Conservation (phyloP, 2,113 vertebrate species). For the Numida meleagris region DNA sequence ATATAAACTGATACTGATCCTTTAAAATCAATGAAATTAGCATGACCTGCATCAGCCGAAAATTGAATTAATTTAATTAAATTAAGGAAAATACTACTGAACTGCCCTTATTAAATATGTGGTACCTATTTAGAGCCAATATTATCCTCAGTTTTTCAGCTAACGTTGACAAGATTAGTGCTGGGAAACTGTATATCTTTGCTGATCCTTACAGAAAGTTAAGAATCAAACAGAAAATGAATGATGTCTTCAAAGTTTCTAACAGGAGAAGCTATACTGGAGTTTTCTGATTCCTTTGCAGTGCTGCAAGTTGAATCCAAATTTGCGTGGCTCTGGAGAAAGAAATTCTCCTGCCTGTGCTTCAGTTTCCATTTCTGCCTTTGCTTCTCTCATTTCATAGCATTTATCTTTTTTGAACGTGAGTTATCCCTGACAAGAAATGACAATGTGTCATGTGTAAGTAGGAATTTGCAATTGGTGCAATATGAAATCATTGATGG, state of each 20-base stretch:
- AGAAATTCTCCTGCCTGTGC: neutral
- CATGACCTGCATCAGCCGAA: neutral
- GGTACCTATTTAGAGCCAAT: neutral
- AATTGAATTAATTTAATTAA: too few species aligned
- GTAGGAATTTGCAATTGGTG: neutral
- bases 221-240: neutral
- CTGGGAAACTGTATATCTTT: neutral
- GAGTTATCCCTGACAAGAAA: neutral
- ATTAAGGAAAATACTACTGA: neutral
- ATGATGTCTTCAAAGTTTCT: neutral
- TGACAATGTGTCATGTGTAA: neutral
- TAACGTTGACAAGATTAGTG: neutral
- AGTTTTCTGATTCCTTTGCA: neutral
- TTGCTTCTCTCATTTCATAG: neutral
- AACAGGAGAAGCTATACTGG: neutral
- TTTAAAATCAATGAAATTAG: neutral
- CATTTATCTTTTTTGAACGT: neutral
- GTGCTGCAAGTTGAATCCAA: neutral
- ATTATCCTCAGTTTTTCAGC: neutral
- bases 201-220: neutral
- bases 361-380: neutral
- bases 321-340: neutral
- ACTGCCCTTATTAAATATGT: neutral
- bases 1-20: neutral
- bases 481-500: neutral